These are phyloP conservation scores for Drosophila maculinotata DNA, from an alignment of 2,888 invertebrate genomes.

Conservation along the genomic window DNA sequence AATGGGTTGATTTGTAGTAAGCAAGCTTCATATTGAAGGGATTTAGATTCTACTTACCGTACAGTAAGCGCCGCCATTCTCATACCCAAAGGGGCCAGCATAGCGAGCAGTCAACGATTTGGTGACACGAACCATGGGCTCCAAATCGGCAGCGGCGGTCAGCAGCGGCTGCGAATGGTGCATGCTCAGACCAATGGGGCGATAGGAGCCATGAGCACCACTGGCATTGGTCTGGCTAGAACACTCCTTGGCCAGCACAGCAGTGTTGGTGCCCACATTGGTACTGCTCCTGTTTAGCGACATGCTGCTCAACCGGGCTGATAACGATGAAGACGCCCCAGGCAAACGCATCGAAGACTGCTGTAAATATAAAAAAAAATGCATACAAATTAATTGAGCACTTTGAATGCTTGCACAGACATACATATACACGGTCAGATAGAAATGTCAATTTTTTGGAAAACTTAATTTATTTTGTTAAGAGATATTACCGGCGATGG, in stretches of 20 bases:
- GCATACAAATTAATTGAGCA: no score
- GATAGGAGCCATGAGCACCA: constrained; percentile 39
- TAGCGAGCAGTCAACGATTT: constrained; percentile 70
- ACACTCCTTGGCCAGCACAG: constrained; percentile 70
- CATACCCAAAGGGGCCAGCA: constrained; percentile 73
- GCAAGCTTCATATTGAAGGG: no score
- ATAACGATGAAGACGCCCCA: constrained; percentile 27
- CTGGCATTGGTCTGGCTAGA: constrained; percentile 64
- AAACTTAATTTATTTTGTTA: no score
- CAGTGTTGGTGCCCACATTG: constrained; percentile 69
- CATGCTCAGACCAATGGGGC: constrained; percentile 61
- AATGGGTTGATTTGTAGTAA: not conserved
- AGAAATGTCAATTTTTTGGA: no score
- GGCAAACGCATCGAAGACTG: constrained; percentile 49
- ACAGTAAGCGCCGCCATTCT: constrained; percentile 74
- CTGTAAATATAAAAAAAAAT: constrained; percentile 24
- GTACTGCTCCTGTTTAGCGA: constrained; percentile 51
- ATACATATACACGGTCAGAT: no score
- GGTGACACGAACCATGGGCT: constrained; percentile 52
- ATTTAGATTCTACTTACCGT: constrained; percentile 52
- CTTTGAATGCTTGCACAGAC: no score
- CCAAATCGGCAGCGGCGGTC: constrained; percentile 50
- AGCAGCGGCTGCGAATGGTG: constrained; percentile 67
- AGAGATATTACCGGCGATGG: constrained; percentile 2
- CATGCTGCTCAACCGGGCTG: constrained; percentile 60